phyloP scores from a whole-genome alignment of 2,113 vertebrate species.

The Brachyhypopomus occidentalis region DNA sequence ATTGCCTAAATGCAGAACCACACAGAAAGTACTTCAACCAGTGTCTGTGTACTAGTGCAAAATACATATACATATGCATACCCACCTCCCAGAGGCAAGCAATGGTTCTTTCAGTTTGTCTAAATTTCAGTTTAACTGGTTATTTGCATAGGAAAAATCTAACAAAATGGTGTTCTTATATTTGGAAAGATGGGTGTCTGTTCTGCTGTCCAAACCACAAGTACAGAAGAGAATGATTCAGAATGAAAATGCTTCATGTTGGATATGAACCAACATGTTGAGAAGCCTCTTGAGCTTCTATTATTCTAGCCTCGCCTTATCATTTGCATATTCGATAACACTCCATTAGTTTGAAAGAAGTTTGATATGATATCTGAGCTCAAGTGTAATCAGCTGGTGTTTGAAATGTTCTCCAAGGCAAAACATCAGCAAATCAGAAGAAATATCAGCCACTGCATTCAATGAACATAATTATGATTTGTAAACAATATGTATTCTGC shows the following conservation, averaged over 20 bases:
- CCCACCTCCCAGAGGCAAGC: neutral
- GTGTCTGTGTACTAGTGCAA: neutral
- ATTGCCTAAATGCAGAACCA: no score
- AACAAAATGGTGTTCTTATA: neutral
- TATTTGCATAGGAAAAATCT: neutral
- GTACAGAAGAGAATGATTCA: neutral
- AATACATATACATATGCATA: neutral
- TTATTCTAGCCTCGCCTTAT: conserved; percentile 8
- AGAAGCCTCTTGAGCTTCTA: conserved; percentile 17
- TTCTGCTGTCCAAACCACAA: neutral
- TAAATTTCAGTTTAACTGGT: neutral
- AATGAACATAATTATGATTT: conserved; percentile 22
- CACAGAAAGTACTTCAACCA: neutral
- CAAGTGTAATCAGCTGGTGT: conserved; percentile 34
- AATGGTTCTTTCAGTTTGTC: neutral
- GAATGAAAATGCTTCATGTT: neutral
- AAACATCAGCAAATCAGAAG: conserved; percentile 11
- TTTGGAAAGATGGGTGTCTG: neutral
- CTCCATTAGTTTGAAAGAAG: conserved; percentile 40
- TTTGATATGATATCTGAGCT: neutral
- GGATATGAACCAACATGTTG: conserved; percentile 38
- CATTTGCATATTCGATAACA: conserved; percentile 31
- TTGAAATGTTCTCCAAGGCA: neutral
- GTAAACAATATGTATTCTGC: neutral
- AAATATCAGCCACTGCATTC: neutral